Evolutionary conservation across 2,888 invertebrate genomes (phyloP), one percentile per base, ranked within the genome.

Genomic region (Tenthredo mesomela): DNA sequence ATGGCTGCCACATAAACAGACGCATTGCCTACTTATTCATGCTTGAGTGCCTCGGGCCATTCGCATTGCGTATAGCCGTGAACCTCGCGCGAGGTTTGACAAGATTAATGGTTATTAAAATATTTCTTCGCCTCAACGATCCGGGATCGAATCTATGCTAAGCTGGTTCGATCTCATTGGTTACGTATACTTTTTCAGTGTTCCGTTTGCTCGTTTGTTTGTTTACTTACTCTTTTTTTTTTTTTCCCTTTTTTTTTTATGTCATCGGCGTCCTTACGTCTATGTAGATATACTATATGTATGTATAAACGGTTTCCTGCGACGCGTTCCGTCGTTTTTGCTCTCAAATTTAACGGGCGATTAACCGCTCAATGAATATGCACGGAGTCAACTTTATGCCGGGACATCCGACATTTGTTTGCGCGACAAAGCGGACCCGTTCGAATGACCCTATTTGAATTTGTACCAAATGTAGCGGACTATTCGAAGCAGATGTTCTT

Each of bases 41-140:
- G 87, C 87, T 85, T 78, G 87, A 85, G 85, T 87, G 88, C 87
- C 88, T 84, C 58, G 86, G 87, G 86, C 75, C 86, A 87, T 88
- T 87, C 87, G 87, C 84, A 84, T 87, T 84, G 85, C 86, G 86
- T 83, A 77, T 84, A 70, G 85, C 84, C 87, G 85, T 86, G 86
- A 88, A 40, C 37, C 67, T 82, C 82, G 40, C 18, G 78, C 82
- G 84, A 77, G 80, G 50, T 86, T 86, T 85, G 78, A 85, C 85
- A 85, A 89, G 89, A 90, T 88, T 88, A 88, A 90, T 89, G 90
- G 88, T 90, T 90, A 90, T 90, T 90, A 89, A 90, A 89, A 90
- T 87, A 86, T 87, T 82, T 50, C 43, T 67, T 47, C 70, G 82
- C 82, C 47, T 82, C 82, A 40, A 50, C 50, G 82, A 82, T 82